Conservation (phyloP, 2,797 vertebrate genomes). For the Scomberomorus guttatus region DNA sequence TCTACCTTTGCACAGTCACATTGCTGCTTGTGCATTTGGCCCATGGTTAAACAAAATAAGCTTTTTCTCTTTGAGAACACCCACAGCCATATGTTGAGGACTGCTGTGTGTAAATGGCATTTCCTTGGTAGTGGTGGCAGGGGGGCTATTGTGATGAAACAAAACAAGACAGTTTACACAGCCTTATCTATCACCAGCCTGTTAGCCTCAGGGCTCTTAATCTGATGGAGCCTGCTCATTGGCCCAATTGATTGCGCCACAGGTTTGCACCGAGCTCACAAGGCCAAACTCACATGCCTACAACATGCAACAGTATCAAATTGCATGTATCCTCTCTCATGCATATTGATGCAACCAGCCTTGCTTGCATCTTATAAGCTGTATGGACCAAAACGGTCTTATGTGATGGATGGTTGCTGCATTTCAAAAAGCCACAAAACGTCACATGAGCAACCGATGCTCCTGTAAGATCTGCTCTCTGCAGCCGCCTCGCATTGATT, state of each 20-base stretch:
- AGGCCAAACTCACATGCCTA: background rate
- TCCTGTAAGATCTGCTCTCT: conserved; percentile 16
- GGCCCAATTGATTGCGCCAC: conserved; percentile 17
- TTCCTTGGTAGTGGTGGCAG: conserved; percentile 5
- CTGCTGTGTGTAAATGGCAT: conserved; percentile 8
- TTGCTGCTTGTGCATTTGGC: conserved; percentile 29
- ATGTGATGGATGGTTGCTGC: conserved; percentile 25
- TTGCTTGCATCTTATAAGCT: conserved; percentile 15
- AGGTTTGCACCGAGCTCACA: conserved; percentile 6
- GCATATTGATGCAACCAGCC: background rate
- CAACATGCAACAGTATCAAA: background rate
- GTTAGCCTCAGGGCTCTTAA: conserved; percentile 38
- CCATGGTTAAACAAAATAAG: conserved; percentile 57
- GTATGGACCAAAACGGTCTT: conserved; percentile 18
- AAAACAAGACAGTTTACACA: conserved; percentile 39
- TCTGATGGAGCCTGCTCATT: conserved; percentile 45
- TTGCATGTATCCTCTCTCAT: no score
- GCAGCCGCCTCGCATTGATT: conserved; percentile 54
- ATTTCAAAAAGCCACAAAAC: conserved; percentile 28
- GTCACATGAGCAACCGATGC: background rate
- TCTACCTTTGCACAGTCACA: background rate
- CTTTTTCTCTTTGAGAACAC: conserved; percentile 25
- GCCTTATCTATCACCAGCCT: conserved; percentile 52
- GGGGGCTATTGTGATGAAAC: conserved; percentile 42
- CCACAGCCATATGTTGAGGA: conserved; percentile 16